Base-by-base conservation (phyloP, 2,888 invertebrate species). In the Drosophila mimetica region DNA sequence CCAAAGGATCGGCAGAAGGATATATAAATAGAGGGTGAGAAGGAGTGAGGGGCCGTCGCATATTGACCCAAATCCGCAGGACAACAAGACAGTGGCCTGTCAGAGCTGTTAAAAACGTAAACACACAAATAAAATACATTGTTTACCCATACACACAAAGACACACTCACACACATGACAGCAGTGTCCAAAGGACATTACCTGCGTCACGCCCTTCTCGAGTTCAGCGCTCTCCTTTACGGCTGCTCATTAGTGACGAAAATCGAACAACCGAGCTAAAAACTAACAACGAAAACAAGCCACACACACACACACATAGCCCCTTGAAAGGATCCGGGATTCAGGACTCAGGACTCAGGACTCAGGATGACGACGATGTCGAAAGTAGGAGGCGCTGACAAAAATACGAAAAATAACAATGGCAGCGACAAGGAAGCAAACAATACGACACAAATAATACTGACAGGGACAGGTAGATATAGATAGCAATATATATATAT, bases 61-160 rank as follows among this genome's bases (percentile, higher is more conserved):
- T 75, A 84, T 75, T 85, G 84, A 85, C 88, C 88, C 66, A 86
- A 86, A 84, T 84, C 84, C 78, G 53, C 11, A 60, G 78, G 28
- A 44, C 66, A 32, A 34, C 34, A 52, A 36, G 66, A 36, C 74
- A 61, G 73, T 47, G 69, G 82, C 69, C 85, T 82, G 77, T 74
- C 83, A 73, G 72, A 75, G 73, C 85, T 87, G 82, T 87, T 87
- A 82, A 85, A 84, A 87, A 87, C 79, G 87, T 79, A 85, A 85
- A 82, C 82, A 85, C 82, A 85, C 74, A 74, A 81, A 86, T 76
- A 83, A 84, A 84, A 75, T 84, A 72, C 86, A 82, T 72, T 82
- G 80, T 79, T 81, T 82, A 75, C 75, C 63, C 58, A n/a, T 28
- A 66, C 32, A 32, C 25, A 46, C 32, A 32, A 20, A 46, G 25